Evolutionary conservation across 2,888 invertebrate species (phyloP).

Genomic region (Anodontia alba): DNA sequence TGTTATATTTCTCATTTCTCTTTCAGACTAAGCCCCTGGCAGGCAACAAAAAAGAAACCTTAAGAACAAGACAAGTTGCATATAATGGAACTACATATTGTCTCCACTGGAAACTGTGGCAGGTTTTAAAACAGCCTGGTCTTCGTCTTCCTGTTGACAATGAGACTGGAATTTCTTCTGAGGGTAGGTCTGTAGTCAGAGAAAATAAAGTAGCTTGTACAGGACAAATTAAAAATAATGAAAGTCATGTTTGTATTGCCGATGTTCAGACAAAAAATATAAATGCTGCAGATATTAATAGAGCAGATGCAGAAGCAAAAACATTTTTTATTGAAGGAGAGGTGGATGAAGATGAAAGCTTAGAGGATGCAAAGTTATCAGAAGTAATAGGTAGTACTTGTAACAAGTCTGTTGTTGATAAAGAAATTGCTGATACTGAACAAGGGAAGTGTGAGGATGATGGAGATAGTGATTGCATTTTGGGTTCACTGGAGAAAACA

Average conservation of each 20-base stretch:
- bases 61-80: slow-evolving; percentile 33
- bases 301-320: neutral
- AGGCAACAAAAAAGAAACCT: slow-evolving; percentile 38
- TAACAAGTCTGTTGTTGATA: neutral
- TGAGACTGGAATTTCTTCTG: too few species aligned
- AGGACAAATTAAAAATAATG: too few species aligned
- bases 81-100: slow-evolving; percentile 31
- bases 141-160: slow-evolving; percentile 21
- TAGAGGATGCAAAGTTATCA: neutral
- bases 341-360: neutral
- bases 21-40: slow-evolving; percentile 50
- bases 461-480: too few species aligned
- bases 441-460: too few species aligned
- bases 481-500: too few species aligned
- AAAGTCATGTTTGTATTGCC: too few species aligned
- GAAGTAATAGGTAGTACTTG: neutral
- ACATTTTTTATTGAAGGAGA: neutral
- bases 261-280: too few species aligned
- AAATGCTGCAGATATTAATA: too few species aligned
- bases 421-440: neutral
- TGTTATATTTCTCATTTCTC: too few species aligned
- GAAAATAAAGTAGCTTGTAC: too few species aligned
- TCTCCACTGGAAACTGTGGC: slow-evolving; percentile 47
- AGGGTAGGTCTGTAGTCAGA: too few species aligned
- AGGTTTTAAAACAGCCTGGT: slow-evolving; percentile 58